These are phyloP conservation scores for Desoria tigrina DNA, from an alignment of 2,888 invertebrate genomes.

Conservation along the genomic window DNA sequence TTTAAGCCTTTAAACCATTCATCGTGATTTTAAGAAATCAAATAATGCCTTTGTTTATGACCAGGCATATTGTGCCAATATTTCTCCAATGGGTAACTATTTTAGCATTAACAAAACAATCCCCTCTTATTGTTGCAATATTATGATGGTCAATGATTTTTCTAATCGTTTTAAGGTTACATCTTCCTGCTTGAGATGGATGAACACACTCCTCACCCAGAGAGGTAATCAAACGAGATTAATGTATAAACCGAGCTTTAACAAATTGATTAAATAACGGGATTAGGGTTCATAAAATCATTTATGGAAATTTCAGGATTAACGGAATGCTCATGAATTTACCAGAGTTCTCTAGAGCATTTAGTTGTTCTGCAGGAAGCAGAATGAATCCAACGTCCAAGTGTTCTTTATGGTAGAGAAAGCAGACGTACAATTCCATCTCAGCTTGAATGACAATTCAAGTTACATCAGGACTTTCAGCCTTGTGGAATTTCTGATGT, in stretches of 20 bases:
- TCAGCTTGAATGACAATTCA: too few relatives aligned
- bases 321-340: conserved; percentile 63
- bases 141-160: too few relatives aligned
- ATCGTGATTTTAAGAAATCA: too few relatives aligned
- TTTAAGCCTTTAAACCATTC: too few relatives aligned
- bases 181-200: conserved; percentile 61
- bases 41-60: too few relatives aligned
- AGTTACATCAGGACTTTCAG: too few relatives aligned
- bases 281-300: not conserved
- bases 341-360: conserved; percentile 59
- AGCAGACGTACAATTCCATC: not conserved
- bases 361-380: conserved; percentile 59
- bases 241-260: too few relatives aligned
- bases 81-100: conserved; percentile 60
- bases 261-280: not conserved
- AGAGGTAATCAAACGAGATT: conserved; percentile 56
- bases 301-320: conserved; percentile 56
- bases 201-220: conserved; percentile 61
- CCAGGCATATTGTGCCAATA: conserved; percentile 61
- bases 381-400: conserved; percentile 60
- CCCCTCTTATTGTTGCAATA: too few relatives aligned
- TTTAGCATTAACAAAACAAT: not conserved
- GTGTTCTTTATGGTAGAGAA: conserved; percentile 59
- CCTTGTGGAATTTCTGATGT: too few relatives aligned
- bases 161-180: too few relatives aligned